phyloP scores from a whole-genome alignment of 2,797 vertebrate species.

The Paramormyrops hopkinsi region DNA sequence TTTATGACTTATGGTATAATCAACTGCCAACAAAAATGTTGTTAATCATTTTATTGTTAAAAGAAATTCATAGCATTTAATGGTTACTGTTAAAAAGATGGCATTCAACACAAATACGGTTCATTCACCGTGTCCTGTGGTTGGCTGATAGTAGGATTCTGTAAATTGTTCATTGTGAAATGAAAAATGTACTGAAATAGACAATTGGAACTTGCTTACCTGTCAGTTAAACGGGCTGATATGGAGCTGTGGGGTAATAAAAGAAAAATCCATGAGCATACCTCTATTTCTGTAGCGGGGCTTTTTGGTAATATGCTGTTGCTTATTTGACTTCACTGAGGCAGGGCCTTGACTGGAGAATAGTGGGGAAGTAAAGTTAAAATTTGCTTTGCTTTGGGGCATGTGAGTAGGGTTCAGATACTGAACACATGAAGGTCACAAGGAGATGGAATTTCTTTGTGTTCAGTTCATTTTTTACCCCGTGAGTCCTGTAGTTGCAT shows the following conservation, averaged over 20 bases:
- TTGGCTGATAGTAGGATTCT: not conserved
- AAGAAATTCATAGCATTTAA: not conserved
- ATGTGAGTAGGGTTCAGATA: not conserved
- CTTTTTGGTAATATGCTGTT: not conserved
- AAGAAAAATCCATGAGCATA: not conserved
- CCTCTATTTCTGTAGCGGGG: not conserved
- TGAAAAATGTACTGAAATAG: not conserved
- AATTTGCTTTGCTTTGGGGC: not conserved
- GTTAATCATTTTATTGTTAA: not conserved
- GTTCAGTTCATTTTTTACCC: not conserved
- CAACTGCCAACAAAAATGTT: not conserved
- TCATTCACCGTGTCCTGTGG: not conserved
- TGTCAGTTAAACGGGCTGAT: not conserved
- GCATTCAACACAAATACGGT: not conserved
- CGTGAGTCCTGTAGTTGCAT: not conserved
- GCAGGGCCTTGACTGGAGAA: not conserved
- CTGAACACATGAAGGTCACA: not conserved
- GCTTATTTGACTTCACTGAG: not conserved
- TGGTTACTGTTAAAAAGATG: not conserved
- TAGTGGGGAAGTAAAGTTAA: not conserved
- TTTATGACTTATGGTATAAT: not conserved
- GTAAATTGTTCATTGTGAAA: not conserved
- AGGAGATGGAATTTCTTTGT: not conserved
- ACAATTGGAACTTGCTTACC: not conserved
- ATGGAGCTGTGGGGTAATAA: not conserved